Base-by-base conservation (phyloP, 1,140 invertebrate genomes). In the Phenacoccus solenopsis region DNA sequence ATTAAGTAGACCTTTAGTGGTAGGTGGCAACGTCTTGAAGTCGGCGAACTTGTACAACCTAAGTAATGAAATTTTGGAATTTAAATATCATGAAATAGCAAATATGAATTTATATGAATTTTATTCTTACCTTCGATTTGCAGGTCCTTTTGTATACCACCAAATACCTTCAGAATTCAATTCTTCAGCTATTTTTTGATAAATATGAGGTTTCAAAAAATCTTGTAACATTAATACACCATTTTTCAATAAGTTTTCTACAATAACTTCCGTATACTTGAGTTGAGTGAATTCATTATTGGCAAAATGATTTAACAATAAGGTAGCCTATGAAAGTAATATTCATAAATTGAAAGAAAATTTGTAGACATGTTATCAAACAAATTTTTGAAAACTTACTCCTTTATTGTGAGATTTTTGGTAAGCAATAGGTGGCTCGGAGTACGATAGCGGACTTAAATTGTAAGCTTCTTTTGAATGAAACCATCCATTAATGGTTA, bases 401-500 rank as follows among this genome's bases (percentile, higher is more conserved):
- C 10, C 25, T 5, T 64, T 24, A 25, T 27, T 10, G 25, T 20
- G 22, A 4, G 59, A 24, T 64, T 22, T 16, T 3, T 24, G 4
- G 59, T 25, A 27, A 24, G 12, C 5, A 1, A 64, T 10, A 64
- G 16, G 2, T 3, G 59, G 59, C 2, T 64, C 59, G 12, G 25
- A 64, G 25, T 5, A 27, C 20, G 59, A 22, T 25, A 64, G 20
- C 2, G 59, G 59, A 24, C 25, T 27, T 27, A 64, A 16, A 25
- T 64, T 27, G 4, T 5, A 27, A 64, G 59, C 59, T 3, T 27
- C 25, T 64, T 64, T 64, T 1, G 59, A 30, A 64, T 76, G 75
- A 30, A 76, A 75, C 75, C 75, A 76, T 10, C 75, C 75, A 70
- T 76, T 75, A 30, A 76, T 73, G 35, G 74, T 73, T 20, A 72